Evolutionary conservation across 2,797 vertebrate species (phyloP), one percentile per base, ranked within the genome.

Genomic region (Chanos chanos): DNA sequence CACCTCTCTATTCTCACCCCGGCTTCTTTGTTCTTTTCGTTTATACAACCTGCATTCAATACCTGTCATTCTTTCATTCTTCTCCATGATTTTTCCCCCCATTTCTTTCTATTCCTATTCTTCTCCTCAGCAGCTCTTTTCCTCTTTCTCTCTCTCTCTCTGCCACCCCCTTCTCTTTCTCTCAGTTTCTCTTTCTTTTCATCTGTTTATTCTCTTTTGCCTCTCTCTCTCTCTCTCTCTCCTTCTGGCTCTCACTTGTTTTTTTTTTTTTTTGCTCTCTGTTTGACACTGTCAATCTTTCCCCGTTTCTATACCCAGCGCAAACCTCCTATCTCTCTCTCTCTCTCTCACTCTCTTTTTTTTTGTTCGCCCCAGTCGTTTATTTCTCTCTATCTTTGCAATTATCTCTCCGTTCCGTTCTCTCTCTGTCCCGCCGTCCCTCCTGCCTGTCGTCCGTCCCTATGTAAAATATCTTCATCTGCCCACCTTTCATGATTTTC

Each of bases 381-480:
- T 41, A 39, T 39, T 10, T 39, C 19, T 39, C 16, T 41, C 39
- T 41, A 41, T 41, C 39, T 41, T 41, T 19, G 39, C 39, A 41
- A 41, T 41, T 41, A 41, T 41, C 39, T 41, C 21, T 41, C 39
- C 39, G 7, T 41, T 7, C 39, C 39, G 10, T 39, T 41, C 18
- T 7, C 18, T 41, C 39, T 41, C 19, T 41, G 39, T 41, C 41
- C 39, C 16, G 3, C 19, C 39, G 41, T 41, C 39, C 16, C 21
- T 39, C 39, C 25, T 6, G 49, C 33, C 58, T 19, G 48, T 39
- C 52, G 63, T 34, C 12, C 13, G 36, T 24, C 76, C 78, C 70
- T 77, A 83, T 85, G 81, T 86, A 84, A 87, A 87, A 86, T 79
- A 85, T 84, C 82, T 81, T 76, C 76, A 80, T 85, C 85, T 80